phyloP scores from a whole-genome alignment of 37 sponge, comb jelly and placozoan genomes.

The Aphrocallistes beatrix region DNA sequence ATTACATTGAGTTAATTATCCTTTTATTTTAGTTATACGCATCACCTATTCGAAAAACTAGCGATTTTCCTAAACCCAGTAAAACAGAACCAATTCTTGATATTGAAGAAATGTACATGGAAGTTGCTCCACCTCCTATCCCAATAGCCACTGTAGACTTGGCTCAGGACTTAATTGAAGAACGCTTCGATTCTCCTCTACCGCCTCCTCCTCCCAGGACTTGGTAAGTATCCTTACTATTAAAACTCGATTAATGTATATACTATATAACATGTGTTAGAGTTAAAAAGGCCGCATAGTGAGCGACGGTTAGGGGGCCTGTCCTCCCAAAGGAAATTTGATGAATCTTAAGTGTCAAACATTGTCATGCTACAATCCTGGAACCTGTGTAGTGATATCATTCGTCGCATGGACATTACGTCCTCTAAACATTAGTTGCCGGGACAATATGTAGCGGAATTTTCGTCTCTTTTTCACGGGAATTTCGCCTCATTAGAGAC shows the following conservation, averaged over 20 bases:
- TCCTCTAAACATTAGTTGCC: no score
- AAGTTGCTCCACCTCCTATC: background rate
- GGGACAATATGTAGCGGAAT: no score
- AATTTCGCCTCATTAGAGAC: no score
- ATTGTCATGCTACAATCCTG: no score
- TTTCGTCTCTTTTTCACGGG: no score
- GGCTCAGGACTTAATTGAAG: background rate
- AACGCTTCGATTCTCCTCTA: background rate
- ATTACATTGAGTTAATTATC: no score
- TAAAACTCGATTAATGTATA: background rate
- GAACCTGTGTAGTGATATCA: no score
- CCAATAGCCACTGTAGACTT: background rate
- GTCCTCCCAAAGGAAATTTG: no score
- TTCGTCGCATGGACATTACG: no score
- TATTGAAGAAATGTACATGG: background rate
- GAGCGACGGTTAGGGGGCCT: no score
- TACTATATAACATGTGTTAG: background rate
- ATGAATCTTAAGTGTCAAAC: no score
- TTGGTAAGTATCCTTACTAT: background rate
- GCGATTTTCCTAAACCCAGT: background rate
- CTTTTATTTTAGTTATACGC: background rate
- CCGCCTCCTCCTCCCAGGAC: constrained; percentile 8
- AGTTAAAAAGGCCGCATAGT: no score
- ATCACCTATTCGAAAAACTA: background rate
- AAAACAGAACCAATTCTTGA: background rate